These are phyloP conservation scores for Dasypus novemcinctus DNA, from an alignment of 2,113 vertebrate species.

Conservation along the genomic window DNA sequence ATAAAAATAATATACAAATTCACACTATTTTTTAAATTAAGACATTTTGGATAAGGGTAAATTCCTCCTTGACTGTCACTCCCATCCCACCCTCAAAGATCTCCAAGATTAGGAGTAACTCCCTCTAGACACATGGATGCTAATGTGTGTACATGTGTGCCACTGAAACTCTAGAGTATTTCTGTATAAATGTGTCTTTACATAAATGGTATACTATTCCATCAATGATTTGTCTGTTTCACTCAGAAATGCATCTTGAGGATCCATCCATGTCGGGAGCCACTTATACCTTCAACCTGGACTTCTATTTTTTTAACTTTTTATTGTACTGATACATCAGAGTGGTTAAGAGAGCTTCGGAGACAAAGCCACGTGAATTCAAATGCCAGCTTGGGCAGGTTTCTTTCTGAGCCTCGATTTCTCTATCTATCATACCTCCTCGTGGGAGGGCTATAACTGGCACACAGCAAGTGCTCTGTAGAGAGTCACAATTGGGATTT, in stretches of 20 bases:
- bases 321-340: background rate
- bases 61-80: background rate
- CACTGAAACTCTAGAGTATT: background rate
- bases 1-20: background rate
- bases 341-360: background rate
- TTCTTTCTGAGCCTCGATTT: background rate
- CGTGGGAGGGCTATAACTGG: accelerated
- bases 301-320: background rate
- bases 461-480: background rate
- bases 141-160: too few relatives aligned
- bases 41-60: background rate
- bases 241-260: background rate
- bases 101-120: background rate
- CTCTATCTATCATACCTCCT: background rate
- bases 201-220: background rate
- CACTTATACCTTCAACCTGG: background rate
- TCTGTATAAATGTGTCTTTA: background rate
- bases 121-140: background rate
- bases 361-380: background rate
- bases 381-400: background rate
- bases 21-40: conserved; percentile 11
- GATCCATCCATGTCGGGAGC: background rate
- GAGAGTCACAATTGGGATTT: background rate
- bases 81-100: background rate
- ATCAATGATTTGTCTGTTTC: background rate